Percentiles rank a stretch among this genome's conserved stretches.
These are phyloP conservation scores for Oreochromis spilurus DNA, from an alignment of 2,113 vertebrate species.

Conservation along the genomic window DNA sequence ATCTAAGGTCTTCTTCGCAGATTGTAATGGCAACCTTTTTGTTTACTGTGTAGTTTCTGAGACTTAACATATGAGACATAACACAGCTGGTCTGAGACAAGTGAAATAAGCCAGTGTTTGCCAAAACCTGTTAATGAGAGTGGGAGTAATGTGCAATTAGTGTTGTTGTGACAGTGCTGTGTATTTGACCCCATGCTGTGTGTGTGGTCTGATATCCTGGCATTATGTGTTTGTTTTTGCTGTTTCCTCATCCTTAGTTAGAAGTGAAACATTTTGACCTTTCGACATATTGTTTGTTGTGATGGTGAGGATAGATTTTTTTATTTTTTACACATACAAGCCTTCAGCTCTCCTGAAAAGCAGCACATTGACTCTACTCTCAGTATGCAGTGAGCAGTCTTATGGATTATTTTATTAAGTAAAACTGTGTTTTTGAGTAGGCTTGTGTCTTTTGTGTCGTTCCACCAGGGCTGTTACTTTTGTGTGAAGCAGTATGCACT, in stretches of 20 bases:
- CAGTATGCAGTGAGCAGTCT: neutral
- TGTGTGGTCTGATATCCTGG: neutral
- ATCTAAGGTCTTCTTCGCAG: neutral
- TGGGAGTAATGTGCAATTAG: neutral
- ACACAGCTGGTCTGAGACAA: neutral
- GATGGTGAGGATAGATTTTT: neutral
- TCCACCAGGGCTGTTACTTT: conserved; percentile 90
- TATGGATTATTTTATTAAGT: neutral
- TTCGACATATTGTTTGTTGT: neutral
- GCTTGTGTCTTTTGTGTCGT: neutral
- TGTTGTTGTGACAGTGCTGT: neutral
- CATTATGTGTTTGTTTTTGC: neutral
- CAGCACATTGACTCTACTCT: neutral
- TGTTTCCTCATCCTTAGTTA: neutral
- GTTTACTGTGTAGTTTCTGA: neutral
- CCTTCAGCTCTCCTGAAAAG: neutral
- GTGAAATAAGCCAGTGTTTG: neutral
- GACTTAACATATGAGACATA: neutral
- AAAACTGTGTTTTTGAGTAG: neutral
- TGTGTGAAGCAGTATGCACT: conserved; percentile 97
- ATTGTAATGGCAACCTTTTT: neutral
- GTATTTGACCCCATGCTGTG: neutral
- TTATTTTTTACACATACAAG: neutral
- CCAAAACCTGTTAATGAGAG: neutral
- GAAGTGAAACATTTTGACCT: neutral